Conservation (phyloP, 2,113 vertebrate genomes). For the Cygnus buccinator region DNA sequence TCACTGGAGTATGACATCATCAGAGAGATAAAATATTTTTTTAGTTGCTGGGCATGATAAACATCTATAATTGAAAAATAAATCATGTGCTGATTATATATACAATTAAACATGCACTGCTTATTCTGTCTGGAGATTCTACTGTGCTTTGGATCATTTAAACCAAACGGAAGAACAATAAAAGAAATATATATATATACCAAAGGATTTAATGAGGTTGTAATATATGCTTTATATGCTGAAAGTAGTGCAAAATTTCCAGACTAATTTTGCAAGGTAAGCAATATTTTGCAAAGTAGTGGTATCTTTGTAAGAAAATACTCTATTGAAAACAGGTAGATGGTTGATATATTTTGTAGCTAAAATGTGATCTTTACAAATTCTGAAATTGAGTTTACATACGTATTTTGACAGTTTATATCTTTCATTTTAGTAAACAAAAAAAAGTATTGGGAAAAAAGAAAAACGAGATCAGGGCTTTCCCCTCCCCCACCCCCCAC, state of each 20-base stretch:
- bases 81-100: slow-evolving; percentile 13
- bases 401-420: slow-evolving; percentile 80
- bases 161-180: slow-evolving; percentile 47
- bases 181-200: slow-evolving; percentile 35
- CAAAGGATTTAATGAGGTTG: slow-evolving; percentile 74
- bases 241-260: slow-evolving; percentile 41
- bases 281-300: slow-evolving; percentile 70
- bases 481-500: not conserved
- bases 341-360: slow-evolving; percentile 78
- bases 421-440: slow-evolving; percentile 74
- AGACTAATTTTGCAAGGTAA: slow-evolving; percentile 69
- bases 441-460: not conserved
- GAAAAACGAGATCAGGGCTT: not conserved
- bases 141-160: slow-evolving; percentile 24
- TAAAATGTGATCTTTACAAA: slow-evolving; percentile 73
- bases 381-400: slow-evolving; percentile 76
- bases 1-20: not conserved
- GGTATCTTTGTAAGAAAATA: slow-evolving; percentile 77
- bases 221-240: slow-evolving; percentile 51
- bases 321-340: slow-evolving; percentile 43
- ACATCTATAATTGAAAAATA: slow-evolving; percentile 39
- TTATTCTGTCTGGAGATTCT: slow-evolving; percentile 36
- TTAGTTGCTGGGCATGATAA: slow-evolving; percentile 57
- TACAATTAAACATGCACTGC: not conserved
- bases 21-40: not conserved